These are phyloP conservation scores for Harmothoe impar DNA, from an alignment of 2,888 invertebrate species.

Conservation along the genomic window DNA sequence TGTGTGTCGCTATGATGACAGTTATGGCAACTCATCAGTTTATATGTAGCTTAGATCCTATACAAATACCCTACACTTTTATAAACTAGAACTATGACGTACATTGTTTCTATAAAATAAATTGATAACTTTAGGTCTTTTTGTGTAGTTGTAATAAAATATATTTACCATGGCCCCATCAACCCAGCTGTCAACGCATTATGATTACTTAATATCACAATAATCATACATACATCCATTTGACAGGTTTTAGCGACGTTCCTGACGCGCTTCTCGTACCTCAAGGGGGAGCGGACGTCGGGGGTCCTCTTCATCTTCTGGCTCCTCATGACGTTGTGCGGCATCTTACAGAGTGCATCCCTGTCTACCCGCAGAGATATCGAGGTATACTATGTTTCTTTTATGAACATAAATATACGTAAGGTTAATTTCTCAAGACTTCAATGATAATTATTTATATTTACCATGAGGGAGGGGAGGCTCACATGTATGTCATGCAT, in stretches of 20 bases:
- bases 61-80: not conserved
- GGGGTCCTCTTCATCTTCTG: constrained; percentile 69
- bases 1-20: not conserved
- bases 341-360: constrained; percentile 62
- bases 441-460: not conserved
- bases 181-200: no score
- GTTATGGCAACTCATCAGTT: not conserved
- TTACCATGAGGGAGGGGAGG: not conserved
- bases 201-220: no score
- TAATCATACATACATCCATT: not conserved
- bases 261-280: constrained; percentile 66
- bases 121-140: no score
- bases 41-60: not conserved
- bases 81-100: no score
- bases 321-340: constrained; percentile 65
- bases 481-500: not conserved
- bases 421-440: not conserved
- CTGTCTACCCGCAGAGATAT: not conserved
- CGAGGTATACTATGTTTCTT: not conserved
- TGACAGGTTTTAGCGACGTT: constrained; percentile 66
- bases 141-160: no score
- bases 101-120: no score
- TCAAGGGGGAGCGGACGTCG: constrained; percentile 67
- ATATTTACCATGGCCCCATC: no score
- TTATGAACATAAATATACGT: not conserved